phyloP scores from a whole-genome alignment of 2,888 invertebrate species.

The Zygothrica quintamaculata region DNA sequence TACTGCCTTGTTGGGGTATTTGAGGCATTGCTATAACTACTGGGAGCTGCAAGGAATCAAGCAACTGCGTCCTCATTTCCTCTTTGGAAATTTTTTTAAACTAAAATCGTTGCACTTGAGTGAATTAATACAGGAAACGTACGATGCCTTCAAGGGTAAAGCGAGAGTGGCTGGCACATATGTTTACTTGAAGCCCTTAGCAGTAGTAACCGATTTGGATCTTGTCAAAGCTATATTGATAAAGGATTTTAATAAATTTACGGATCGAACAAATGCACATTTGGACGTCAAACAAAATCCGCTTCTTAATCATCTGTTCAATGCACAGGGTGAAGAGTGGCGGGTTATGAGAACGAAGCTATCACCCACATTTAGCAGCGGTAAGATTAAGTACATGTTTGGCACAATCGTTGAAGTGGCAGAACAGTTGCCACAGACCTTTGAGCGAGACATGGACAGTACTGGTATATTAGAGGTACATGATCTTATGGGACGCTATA shows the following conservation, averaged over 20 bases:
- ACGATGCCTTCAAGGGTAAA: slow-evolving; percentile 67
- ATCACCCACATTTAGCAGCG: slow-evolving; percentile 85
- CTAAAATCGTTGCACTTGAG: slow-evolving; percentile 50
- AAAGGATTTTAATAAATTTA: slow-evolving; percentile 83
- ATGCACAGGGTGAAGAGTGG: slow-evolving; percentile 84
- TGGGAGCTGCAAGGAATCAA: slow-evolving; percentile 67
- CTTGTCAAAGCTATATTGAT: slow-evolving; percentile 81
- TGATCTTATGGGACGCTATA: slow-evolving; percentile 84
- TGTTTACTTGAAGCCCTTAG: slow-evolving; percentile 67
- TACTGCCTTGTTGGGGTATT: slow-evolving; percentile 41
- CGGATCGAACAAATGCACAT: slow-evolving; percentile 71
- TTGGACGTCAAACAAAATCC: slow-evolving; percentile 78
- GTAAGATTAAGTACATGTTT: slow-evolving; percentile 85
- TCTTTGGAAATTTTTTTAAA: slow-evolving; percentile 63
- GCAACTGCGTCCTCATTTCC: slow-evolving; percentile 59
- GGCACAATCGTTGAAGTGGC: slow-evolving; percentile 79
- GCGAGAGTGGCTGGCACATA: slow-evolving; percentile 70
- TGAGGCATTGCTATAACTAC: slow-evolving; percentile 62
- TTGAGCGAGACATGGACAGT: slow-evolving; percentile 11
- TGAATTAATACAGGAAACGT: slow-evolving; percentile 67
- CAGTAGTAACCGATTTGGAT: slow-evolving; percentile 76
- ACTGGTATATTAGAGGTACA: slow-evolving; percentile 82
- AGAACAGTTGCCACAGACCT: slow-evolving; percentile 47
- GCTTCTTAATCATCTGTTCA: slow-evolving; percentile 78
- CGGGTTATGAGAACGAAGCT: slow-evolving; percentile 84